Evolutionary conservation across 1,140 invertebrate genomes (phyloP), one percentile per base, ranked within the genome.

Genomic region (Diprion similis): DNA sequence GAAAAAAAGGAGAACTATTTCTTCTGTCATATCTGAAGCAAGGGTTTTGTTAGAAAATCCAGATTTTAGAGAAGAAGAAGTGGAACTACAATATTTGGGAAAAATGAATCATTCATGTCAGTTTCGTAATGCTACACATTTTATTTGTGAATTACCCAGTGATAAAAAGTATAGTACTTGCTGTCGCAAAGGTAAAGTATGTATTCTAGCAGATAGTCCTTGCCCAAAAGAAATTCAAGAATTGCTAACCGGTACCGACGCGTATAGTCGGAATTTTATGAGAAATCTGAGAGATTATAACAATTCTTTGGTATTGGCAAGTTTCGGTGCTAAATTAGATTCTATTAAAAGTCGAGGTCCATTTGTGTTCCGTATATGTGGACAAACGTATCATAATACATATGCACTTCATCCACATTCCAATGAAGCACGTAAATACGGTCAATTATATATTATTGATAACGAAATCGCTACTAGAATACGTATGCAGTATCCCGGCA

Each of bases 401-500:
- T 59, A 59, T 59, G 51, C 51, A 8, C n/a, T 59, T 13, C 51
- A 59, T n/a, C 8, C 51, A 13, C 0, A 59, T n/a, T 1, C 3
- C n/a, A 59, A 59, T 59, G 51, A 59, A 59, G 51, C 51, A n/a
- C 51, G 4, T 59, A 59, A 59, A 59, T 59, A 59, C n/a, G 51
- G 51, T 13, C 51, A 59, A 7, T n/a, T 59, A n/a, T 59, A 59
- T 37, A 59, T 59, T 59, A 59, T 59, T 59, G 51, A 59, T 59
- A 59, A 59, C 51, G 51, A 59, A 59, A 11, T 59, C 11, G 51
- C 51, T n/a, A 59, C 51, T n/a, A 11, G 4, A 59, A n/a, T n/a
- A 59, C 51, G 51, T n/a, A 59, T 59, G 51, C 51, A 59, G 51
- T 8, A 59, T 59, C 51, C 51, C 11, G 51, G 51, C 51, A 7